Base-by-base conservation (phyloP, 2,113 vertebrate genomes). In the Glaucidium brasilianum region DNA sequence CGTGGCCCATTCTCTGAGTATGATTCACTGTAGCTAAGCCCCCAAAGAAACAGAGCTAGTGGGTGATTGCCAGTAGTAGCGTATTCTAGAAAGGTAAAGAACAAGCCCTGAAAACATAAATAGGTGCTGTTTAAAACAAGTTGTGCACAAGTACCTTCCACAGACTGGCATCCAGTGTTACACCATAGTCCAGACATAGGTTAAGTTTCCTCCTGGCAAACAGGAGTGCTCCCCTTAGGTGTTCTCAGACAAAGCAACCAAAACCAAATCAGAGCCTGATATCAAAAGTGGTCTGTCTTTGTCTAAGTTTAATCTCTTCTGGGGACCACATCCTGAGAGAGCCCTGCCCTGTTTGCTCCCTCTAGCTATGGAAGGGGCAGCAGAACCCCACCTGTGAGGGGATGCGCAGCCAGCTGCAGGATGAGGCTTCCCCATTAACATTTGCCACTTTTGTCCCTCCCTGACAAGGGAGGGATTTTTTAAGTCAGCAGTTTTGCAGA, bases 401-500 rank as follows among this genome's bases (percentile, higher is more conserved):
- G 10, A 8, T 0, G 1, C 13, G 34, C 73, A 37, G 35, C 39
- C 62, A 21, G 37, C 22, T 27, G 43, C 0, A 0, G 35, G 21
- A 73, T 2, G 1, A 43, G 53, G 19, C 67, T 78, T 64, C 67
- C 39, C 47, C 0, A 0, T 15, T 14, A 35, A 18, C 13, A 15
- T 37, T 69, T 74, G 37, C 29, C 47, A 22, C 41, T 27, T 80
- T 50, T 43, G 47, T 27, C 79, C 34, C 50, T 23, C 41, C 18
- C n/a, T 67, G 78, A 35, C 32, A 47, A 63, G 47, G 43, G 27
- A 62, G 50, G 9, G 50, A 34, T 29, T 73, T 91, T 50, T 82
- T n/a, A n/a, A n/a, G 41, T 35, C 69, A 85, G 45, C 29, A n/a
- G 30, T 49, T 94, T 66, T 79, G 47, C 86, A 91, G 82, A 69